Evolutionary conservation across 2,113 vertebrate genomes (phyloP).

Genomic region (Reinhardtius hippoglossoides): DNA sequence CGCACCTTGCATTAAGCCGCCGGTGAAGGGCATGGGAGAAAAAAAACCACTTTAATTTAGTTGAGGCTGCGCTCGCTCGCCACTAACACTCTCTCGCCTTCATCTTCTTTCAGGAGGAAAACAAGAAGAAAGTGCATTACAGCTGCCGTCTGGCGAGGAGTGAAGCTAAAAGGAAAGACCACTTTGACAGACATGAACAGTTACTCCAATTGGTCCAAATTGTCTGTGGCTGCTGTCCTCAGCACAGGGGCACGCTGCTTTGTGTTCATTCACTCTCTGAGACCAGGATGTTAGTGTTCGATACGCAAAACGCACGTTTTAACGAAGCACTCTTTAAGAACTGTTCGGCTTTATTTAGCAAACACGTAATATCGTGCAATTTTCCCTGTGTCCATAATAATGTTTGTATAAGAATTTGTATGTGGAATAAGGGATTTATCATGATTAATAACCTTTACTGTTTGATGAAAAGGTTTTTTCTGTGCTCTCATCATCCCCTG

Average conservation of each 20-base stretch:
- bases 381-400: not conserved
- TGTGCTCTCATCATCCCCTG: not conserved
- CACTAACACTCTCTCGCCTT: not conserved
- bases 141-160: not conserved
- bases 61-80: slow-evolving; percentile 7
- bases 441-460: slow-evolving; percentile 1
- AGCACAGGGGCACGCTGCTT: not conserved
- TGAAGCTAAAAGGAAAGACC: not conserved
- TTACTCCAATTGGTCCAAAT: not conserved
- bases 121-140: slow-evolving; percentile 15
- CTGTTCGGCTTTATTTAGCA: not conserved
- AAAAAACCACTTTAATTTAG: not conserved
- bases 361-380: not conserved
- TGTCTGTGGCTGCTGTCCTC: not conserved
- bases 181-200: not conserved
- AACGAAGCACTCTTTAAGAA: no score
- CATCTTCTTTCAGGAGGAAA: not conserved
- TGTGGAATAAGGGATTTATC: not conserved
- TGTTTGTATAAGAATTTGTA: not conserved
- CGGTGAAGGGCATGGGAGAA: not conserved
- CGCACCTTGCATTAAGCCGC: not conserved
- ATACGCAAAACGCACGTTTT: not conserved
- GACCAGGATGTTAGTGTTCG: not conserved
- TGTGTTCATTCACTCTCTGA: not conserved
- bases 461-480: slow-evolving; percentile 8